A percentile compares a stretch with the other conserved stretches of the same genome.
Evolutionary conservation across 64 coral and sea anemone genomes (phyloP).

Genomic region (Porites lutea): DNA sequence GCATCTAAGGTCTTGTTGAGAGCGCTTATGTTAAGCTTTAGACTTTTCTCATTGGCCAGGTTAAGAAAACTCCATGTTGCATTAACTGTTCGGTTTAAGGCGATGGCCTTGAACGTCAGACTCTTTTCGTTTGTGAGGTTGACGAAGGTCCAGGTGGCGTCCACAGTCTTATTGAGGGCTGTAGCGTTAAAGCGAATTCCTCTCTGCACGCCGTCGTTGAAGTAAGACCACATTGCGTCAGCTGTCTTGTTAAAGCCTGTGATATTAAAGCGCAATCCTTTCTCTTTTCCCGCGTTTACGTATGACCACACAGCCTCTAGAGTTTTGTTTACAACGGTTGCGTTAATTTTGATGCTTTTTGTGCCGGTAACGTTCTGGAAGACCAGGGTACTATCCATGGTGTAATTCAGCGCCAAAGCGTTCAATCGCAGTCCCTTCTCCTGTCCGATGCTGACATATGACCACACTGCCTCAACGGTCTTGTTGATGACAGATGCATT

Average conservation of each 20-base stretch:
- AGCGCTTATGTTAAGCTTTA: slow-evolving; percentile 70
- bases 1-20: slow-evolving; percentile 74
- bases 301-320: slow-evolving; percentile 61
- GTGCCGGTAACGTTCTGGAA: slow-evolving; percentile 71
- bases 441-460: slow-evolving; percentile 30
- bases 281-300: slow-evolving; percentile 73
- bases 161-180: slow-evolving; percentile 21
- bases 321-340: slow-evolving; percentile 27
- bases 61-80: slow-evolving; percentile 68
- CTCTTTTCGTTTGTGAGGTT: slow-evolving; percentile 18
- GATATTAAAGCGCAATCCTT: slow-evolving; percentile 75
- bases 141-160: slow-evolving; percentile 33
- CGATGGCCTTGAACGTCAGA: slow-evolving; percentile 52
- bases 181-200: slow-evolving; percentile 43
- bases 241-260: slow-evolving; percentile 71
- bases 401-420: slow-evolving; percentile 69
- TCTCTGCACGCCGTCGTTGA: slow-evolving; percentile 55
- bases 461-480: slow-evolving; percentile 33
- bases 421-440: slow-evolving; percentile 71
- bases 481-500: slow-evolving; percentile 58
- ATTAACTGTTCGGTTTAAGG: slow-evolving; percentile 62
- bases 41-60: slow-evolving; percentile 39
- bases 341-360: slow-evolving; percentile 84
- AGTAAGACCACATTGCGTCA: slow-evolving; percentile 64
- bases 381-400: slow-evolving; percentile 58